Conservation (phyloP, 2,888 invertebrate species). For the Eupithecia tripunctaria region DNA sequence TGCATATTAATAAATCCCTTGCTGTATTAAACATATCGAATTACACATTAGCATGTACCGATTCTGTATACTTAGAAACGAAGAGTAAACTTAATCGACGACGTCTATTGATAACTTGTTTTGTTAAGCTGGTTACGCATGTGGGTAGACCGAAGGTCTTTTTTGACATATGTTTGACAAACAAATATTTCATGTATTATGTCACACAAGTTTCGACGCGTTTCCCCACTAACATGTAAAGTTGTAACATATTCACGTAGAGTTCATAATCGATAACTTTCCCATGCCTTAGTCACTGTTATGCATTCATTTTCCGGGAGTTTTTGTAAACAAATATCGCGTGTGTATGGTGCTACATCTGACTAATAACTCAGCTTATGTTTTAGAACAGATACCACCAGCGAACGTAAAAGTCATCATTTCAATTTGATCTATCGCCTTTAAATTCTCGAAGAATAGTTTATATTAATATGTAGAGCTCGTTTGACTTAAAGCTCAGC, state of each 20-base stretch:
- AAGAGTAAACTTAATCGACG: slow-evolving; percentile 11
- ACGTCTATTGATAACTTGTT: slow-evolving; percentile 20
- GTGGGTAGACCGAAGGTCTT: slow-evolving; percentile 47
- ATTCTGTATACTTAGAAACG: slow-evolving; percentile 1
- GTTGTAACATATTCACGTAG: slow-evolving; percentile 7
- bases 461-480: not conserved
- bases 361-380: slow-evolving; percentile 1
- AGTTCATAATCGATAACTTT: slow-evolving; percentile 26
- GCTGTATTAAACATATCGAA: not conserved
- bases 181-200: slow-evolving; percentile 27
- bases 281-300: slow-evolving; percentile 26
- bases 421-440: not conserved
- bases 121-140: slow-evolving; percentile 31
- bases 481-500: not conserved
- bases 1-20: not conserved
- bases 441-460: not conserved
- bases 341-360: not conserved
- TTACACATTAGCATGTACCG: not conserved
- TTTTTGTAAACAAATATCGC: slow-evolving; percentile 29
- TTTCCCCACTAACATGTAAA: slow-evolving; percentile 1
- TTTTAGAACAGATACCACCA: not conserved
- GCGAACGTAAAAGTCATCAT: not conserved
- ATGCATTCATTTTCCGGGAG: slow-evolving; percentile 34
- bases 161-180: slow-evolving; percentile 30
- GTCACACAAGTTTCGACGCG: slow-evolving; percentile 20